Conservation (phyloP, 2,888 invertebrate genomes). For the Microplitis deprimator region DNA sequence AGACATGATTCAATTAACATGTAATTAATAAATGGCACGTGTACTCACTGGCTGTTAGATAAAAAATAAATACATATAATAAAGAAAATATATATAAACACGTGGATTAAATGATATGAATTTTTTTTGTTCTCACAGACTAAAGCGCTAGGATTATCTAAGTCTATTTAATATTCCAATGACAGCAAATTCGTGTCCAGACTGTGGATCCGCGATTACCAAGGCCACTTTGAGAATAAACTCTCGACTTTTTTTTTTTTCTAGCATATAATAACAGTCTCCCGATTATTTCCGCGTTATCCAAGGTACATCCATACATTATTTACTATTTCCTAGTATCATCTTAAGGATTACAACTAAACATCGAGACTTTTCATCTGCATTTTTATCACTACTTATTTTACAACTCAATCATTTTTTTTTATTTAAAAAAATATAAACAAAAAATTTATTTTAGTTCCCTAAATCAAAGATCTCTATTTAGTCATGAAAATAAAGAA, state of each 20-base stretch:
- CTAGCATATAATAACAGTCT: conserved; percentile 36
- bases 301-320: conserved; percentile 60
- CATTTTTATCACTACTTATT: not conserved
- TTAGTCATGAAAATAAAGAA: no score
- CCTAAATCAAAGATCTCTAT: no score
- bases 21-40: not conserved
- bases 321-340: conserved; percentile 67
- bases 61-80: not conserved
- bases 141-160: conserved; percentile 55
- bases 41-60: not conserved
- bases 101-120: not conserved
- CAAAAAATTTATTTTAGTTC: no score
- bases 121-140: conserved; percentile 4
- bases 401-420: not conserved
- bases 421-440: no score
- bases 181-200: conserved; percentile 63
- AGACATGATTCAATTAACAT: not conserved
- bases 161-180: conserved; percentile 69
- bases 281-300: conserved; percentile 66
- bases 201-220: conserved; percentile 59
- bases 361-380: conserved; percentile 20
- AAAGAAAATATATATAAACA: not conserved
- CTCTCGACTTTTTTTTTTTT: conserved; percentile 10
- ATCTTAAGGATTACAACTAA: conserved; percentile 6
- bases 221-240: conserved; percentile 56